A percentile compares a stretch with the other conserved stretches of the same genome.
These are phyloP conservation scores for Protonemura montana DNA, from an alignment of 2,888 invertebrate species.

Conservation along the genomic window DNA sequence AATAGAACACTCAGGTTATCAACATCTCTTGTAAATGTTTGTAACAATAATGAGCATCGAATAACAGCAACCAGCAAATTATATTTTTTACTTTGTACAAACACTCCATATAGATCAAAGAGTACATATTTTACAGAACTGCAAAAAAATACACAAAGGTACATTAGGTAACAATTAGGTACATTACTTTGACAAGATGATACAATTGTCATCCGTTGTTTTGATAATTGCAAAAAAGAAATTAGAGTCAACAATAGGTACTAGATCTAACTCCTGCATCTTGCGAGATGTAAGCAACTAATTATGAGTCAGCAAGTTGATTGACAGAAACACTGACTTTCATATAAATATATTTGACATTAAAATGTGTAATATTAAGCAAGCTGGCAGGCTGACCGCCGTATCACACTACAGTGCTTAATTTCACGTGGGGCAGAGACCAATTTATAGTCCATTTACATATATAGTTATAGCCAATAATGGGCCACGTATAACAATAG, in stretches of 20 bases:
- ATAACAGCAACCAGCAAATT: conserved; percentile 4
- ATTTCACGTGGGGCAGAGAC: neutral
- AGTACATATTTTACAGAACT: neutral
- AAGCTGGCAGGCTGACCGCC: neutral
- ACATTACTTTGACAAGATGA: neutral
- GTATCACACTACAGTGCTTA: neutral
- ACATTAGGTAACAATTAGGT: neutral
- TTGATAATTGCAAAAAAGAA: too few species aligned
- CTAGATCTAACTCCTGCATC: neutral
- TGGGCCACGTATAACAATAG: neutral
- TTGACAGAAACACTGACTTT: neutral
- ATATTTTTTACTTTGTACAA: conserved; percentile 3
- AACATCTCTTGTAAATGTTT: neutral
- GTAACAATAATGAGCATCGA: neutral
- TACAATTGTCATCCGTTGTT: neutral
- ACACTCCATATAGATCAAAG: neutral
- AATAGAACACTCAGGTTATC: neutral
- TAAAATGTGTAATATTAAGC: neutral
- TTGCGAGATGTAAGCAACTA: neutral
- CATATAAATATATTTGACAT: neutral
- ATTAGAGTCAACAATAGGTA: neutral
- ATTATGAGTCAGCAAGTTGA: neutral
- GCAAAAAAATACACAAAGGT: neutral
- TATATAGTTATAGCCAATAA: neutral
- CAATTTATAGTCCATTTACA: neutral